A percentile compares a stretch with the other conserved stretches of the same genome.
Evolutionary conservation across 1,140 invertebrate species (phyloP).

Genomic region (Bombus difficillimus): DNA sequence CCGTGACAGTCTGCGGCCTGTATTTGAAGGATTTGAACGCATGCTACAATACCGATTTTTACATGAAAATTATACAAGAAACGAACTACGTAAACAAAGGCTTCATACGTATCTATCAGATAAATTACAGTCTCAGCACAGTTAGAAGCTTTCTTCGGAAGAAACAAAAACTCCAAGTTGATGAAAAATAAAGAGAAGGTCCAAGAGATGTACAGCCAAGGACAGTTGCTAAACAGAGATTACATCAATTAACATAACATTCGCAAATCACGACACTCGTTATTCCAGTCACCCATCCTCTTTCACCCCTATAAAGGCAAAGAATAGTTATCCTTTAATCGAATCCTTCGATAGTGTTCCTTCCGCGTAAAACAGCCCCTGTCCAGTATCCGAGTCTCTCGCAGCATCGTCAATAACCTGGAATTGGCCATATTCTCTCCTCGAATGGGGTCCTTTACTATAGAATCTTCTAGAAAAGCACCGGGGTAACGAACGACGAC

Average conservation of each 20-base stretch:
- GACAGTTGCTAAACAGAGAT: not conserved
- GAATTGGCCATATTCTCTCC: constrained; percentile 48
- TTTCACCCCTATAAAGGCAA: constrained; percentile 1
- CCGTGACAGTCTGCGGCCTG: no score
- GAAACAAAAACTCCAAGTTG: no score
- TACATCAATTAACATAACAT: not conserved
- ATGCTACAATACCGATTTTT: no score
- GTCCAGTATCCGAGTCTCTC: not conserved
- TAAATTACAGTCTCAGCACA: no score
- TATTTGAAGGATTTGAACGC: no score
- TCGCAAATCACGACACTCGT: not conserved
- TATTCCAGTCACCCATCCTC: not conserved
- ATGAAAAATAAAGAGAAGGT: no score
- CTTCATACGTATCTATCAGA: no score
- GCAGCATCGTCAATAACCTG: constrained; percentile 45
- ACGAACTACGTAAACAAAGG: no score
- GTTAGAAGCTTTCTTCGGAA: no score
- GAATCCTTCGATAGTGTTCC: not conserved
- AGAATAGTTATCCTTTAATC: not conserved
- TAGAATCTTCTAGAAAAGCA: not conserved
- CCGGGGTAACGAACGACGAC: not conserved
- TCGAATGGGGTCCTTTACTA: constrained; percentile 3
- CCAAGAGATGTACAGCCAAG: no score
- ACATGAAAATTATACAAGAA: no score
- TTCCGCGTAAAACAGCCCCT: constrained; percentile 9